Percentiles rank a stretch among this genome's conserved stretches.
Evolutionary conservation across 92 coral and sea anemone genomes (phyloP).

Genomic region (Heteractis magnifica): DNA sequence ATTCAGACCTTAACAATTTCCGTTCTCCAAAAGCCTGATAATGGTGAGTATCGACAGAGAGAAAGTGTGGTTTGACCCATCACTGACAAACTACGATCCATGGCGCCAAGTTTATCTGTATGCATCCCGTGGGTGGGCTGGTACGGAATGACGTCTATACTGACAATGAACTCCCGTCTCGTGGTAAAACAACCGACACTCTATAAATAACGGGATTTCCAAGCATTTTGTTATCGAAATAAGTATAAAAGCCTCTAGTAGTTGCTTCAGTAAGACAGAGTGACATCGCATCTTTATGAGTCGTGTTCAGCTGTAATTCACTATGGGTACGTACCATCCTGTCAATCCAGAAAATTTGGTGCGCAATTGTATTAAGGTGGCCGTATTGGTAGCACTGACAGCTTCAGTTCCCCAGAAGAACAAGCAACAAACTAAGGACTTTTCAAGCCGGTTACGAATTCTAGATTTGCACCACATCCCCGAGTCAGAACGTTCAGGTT

Average conservation of each 20-base stretch:
- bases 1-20: background rate
- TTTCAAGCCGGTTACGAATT: background rate
- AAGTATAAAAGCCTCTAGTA: no score
- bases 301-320: background rate
- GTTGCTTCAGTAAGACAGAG: background rate
- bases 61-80: slow-evolving; percentile 16
- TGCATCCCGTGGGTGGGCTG: slow-evolving; percentile 1
- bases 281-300: background rate
- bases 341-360: background rate
- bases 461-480: background rate
- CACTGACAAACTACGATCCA: slow-evolving; percentile 9
- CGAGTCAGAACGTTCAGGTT: background rate
- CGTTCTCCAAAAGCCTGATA: background rate
- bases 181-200: slow-evolving; percentile 8
- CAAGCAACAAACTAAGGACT: background rate
- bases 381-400: background rate
- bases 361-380: background rate
- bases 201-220: background rate
- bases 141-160: background rate
- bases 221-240: background rate
- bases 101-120: slow-evolving; percentile 25
- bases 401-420: background rate
- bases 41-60: background rate
- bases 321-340: background rate
- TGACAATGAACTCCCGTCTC: background rate